These are phyloP conservation scores for Pseudorhombus dupliciocellatus DNA, from an alignment of 2,113 vertebrate species.

Conservation along the genomic window DNA sequence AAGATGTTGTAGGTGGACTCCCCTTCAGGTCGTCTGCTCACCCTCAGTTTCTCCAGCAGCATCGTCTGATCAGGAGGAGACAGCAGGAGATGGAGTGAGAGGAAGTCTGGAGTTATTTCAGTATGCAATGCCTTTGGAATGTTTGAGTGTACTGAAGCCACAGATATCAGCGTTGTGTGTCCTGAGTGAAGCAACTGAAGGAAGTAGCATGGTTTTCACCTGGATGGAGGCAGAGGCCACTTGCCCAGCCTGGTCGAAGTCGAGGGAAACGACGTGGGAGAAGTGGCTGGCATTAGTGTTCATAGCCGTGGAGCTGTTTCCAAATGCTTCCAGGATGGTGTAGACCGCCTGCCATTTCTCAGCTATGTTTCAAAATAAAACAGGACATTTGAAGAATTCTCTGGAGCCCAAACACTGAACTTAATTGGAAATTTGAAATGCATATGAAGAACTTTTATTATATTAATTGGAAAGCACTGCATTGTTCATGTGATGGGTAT, in stretches of 20 bases:
- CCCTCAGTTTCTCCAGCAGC: constrained; percentile 94
- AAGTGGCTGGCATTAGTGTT: constrained; percentile 93
- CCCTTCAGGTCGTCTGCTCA: constrained; percentile 84
- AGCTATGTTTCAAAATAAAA: constrained; percentile 67
- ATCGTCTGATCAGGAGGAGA: constrained; percentile 83
- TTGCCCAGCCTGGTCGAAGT: constrained; percentile 97
- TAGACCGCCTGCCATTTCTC: constrained; percentile 98
- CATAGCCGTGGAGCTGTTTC: constrained; percentile 90
- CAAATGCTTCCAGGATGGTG: constrained; percentile 95
- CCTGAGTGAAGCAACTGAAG: not conserved
- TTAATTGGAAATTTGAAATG: too few species aligned
- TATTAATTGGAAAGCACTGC: too few species aligned
- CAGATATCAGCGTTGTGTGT: not conserved
- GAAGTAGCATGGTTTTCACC: constrained; percentile 74
- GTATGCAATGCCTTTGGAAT: not conserved
- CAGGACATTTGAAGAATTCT: not conserved
- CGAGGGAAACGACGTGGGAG: constrained; percentile 95
- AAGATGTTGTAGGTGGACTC: constrained; percentile 94
- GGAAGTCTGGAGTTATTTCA: not conserved
- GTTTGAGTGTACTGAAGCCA: not conserved
- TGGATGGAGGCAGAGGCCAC: constrained; percentile 96
- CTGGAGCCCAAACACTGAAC: not conserved
- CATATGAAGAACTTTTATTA: too few species aligned
- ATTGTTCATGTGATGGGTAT: too few species aligned
- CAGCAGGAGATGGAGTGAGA: not conserved